A percentile compares a stretch with the other conserved stretches of the same genome.
These are phyloP conservation scores for Dysidea cf. avara DNA, from an alignment of 37 sponge, comb jelly and placozoan species.

Conservation along the genomic window DNA sequence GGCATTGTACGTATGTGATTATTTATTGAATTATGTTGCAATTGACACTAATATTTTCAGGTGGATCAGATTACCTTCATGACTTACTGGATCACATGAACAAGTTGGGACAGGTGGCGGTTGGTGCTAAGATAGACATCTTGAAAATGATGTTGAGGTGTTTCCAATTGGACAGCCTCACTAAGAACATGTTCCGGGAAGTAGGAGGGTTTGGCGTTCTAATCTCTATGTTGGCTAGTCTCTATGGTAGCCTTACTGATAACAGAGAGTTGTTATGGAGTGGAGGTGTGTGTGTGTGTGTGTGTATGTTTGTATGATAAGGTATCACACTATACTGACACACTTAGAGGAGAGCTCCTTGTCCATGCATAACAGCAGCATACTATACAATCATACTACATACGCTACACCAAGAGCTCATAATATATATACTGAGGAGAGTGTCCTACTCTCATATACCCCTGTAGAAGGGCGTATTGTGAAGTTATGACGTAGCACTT, in stretches of 20 bases:
- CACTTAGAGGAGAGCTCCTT: neutral
- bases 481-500: no score
- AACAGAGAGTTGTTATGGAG: constrained; percentile 40
- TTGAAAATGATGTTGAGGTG: constrained; percentile 62
- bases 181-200: constrained; percentile 76
- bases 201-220: constrained; percentile 79
- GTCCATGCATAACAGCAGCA: neutral
- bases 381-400: neutral
- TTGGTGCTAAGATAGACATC: constrained; percentile 73
- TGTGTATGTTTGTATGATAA: constrained; percentile 8
- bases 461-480: no score
- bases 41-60: no score
- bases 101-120: constrained; percentile 46
- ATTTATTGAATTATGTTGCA: no score
- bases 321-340: neutral
- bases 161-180: constrained; percentile 67
- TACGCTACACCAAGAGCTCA: no score
- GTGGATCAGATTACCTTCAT: constrained; percentile 64
- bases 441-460: no score
- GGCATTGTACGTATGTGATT: no score
- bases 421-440: no score
- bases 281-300: constrained; percentile 30
- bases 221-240: constrained; percentile 69
- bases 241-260: constrained; percentile 73
- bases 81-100: constrained; percentile 69